Base-by-base conservation (phyloP, 2,888 invertebrate species). In the Ryuthela nishihirai region DNA sequence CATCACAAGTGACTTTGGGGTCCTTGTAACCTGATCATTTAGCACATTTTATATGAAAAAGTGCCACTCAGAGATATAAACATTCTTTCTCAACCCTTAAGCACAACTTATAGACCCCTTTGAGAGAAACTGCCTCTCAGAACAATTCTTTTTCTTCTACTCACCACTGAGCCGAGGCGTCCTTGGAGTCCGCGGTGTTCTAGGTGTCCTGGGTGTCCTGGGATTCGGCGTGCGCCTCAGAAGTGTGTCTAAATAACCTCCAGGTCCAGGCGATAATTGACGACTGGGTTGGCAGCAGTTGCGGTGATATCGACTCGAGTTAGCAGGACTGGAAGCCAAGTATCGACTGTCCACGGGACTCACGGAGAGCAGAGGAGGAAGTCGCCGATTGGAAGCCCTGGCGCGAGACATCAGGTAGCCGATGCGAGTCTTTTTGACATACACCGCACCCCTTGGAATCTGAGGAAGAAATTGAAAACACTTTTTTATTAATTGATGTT, bases 231-330 rank as follows among this genome's bases (percentile, higher is more conserved):
- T 15, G 17, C 17, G 12, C 12, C 9, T 15, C 15, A 17, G 41
- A 1, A 42, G 12, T 1, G 36, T 39, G 7, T 60, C 60, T 32
- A 60, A n/a, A 17, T 60, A 60, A 12, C 32, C 39, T 17, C 60
- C 61, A 1, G 61, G 61, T 18, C 61, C 52, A 10, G 61, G 61
- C 1, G 55, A 52, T 10, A 9, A 17, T 2, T 39, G 29, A 5
- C 61, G 15, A 9, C 9, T 32, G 20, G 50, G 46, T 7, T 21
- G 39, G 29, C 43, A 42, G 18, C 61, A 61, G 18, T 61, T 61
- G 4, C 32, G 23, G 24, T 61, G 61, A 17, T 61, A 61, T n/a
- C 49, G 44, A 38, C 61, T 61, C n/a, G 59, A 29, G 9, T 34
- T 39, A 4, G 39, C 23, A 2, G 56, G 40, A 40, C 45, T 41